A percentile compares a stretch with the other conserved stretches of the same genome.
Evolutionary conservation across 2,113 vertebrate genomes (phyloP).

Genomic region (Ciconia stormi): DNA sequence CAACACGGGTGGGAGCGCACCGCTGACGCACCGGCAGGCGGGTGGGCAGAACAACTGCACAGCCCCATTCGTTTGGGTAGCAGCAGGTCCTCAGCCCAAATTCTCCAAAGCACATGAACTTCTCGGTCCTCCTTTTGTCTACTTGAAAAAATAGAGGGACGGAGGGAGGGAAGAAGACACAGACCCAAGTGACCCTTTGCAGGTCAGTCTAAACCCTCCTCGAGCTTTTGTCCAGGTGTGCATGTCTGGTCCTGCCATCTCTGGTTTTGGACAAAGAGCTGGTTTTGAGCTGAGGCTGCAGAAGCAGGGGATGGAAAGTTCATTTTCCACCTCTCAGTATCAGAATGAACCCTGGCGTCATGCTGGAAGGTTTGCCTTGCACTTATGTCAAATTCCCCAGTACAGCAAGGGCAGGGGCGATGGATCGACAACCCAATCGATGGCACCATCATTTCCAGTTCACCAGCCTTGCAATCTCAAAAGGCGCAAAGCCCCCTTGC

Average conservation of each 20-base stretch:
- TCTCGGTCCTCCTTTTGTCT: not conserved
- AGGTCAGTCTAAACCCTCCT: not conserved
- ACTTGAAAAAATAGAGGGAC: not conserved
- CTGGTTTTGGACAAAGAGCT: not conserved
- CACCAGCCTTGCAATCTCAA: not conserved
- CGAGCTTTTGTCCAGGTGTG: not conserved
- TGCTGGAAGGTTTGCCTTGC: not conserved
- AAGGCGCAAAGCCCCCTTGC: not conserved
- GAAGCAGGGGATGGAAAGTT: not conserved
- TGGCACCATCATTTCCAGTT: not conserved
- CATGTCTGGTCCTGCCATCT: not conserved
- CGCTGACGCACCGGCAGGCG: rapidly evolving
- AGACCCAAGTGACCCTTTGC: not conserved
- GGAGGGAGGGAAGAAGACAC: not conserved
- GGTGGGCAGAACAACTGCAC: not conserved
- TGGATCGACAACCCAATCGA: rapidly evolving
- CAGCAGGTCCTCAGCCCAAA: not conserved
- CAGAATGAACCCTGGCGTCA: not conserved
- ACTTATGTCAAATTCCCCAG: not conserved
- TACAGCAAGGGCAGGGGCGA: not conserved
- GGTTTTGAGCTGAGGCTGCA: not conserved
- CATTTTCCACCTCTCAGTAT: not conserved
- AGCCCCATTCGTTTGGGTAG: not conserved
- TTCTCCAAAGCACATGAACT: not conserved
- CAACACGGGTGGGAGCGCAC: rapidly evolving